Percentiles rank a stretch among this genome's conserved stretches.
Conservation (phyloP, 2,113 vertebrate species). For the Tenrec ecaudatus region DNA sequence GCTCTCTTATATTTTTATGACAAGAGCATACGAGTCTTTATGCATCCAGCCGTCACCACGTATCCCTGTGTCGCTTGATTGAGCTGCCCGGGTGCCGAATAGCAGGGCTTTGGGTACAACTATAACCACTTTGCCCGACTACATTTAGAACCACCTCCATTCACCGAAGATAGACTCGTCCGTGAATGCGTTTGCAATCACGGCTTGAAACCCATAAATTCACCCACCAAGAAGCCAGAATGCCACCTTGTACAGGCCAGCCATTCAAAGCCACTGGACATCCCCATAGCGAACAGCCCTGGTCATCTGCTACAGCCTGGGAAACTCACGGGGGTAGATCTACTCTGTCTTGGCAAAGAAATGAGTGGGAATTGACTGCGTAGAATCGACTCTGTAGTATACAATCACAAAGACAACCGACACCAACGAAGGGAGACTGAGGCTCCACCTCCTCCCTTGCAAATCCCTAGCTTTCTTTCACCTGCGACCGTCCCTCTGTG, state of each 20-base stretch:
- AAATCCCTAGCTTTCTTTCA: not conserved
- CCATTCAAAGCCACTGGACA: not conserved
- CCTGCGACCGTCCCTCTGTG: too few relatives aligned
- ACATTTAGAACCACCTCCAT: not conserved
- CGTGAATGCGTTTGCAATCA: not conserved
- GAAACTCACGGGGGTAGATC: not conserved
- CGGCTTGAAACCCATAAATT: not conserved
- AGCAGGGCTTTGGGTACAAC: not conserved
- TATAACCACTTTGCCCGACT: not conserved
- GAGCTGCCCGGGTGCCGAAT: not conserved
- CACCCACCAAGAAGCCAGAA: not conserved
- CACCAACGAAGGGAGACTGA: not conserved
- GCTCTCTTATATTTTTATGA: constrained; percentile 63
- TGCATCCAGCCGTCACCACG: not conserved
- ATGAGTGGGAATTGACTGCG: not conserved
- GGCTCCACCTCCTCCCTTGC: not conserved
- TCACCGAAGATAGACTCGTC: not conserved
- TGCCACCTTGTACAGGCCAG: not conserved
- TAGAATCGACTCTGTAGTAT: not conserved
- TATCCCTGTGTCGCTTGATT: not conserved
- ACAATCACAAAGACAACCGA: not conserved
- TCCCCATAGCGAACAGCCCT: not conserved
- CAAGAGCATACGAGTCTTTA: not conserved
- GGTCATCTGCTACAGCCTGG: not conserved
- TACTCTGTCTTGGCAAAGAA: not conserved